Evolutionary conservation across 2,113 vertebrate species (phyloP).

Genomic region (Oryzias curvinotus): DNA sequence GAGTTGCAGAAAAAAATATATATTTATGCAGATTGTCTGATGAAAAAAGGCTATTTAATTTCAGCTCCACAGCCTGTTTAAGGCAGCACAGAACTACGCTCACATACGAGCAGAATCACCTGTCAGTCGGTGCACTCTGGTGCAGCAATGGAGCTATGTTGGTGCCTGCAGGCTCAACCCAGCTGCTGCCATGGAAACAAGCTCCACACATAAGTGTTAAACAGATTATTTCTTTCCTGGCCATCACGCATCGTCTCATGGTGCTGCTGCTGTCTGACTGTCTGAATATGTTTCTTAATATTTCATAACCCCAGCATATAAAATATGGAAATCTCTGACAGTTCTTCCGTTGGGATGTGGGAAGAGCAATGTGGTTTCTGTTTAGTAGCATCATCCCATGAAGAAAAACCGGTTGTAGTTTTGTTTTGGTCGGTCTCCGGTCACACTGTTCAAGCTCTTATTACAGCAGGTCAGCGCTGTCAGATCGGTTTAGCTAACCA

Average conservation of each 20-base stretch:
- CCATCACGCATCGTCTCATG: slow-evolving; percentile 10
- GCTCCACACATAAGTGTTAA: slow-evolving; percentile 12
- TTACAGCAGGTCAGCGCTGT: background rate
- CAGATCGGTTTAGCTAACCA: slow-evolving; percentile 5
- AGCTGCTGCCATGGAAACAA: slow-evolving; percentile 48
- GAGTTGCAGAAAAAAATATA: too few relatives aligned
- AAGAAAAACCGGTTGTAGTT: slow-evolving; percentile 9
- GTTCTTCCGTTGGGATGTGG: background rate
- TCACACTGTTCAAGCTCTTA: slow-evolving; percentile 17
- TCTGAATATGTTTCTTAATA: background rate
- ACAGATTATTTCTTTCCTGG: slow-evolving; percentile 21
- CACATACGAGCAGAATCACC: too few relatives aligned
- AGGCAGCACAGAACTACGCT: background rate
- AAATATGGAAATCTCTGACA: slow-evolving; percentile 5
- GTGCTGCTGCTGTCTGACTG: background rate
- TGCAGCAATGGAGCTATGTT: slow-evolving; percentile 9
- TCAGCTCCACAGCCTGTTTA: too few relatives aligned
- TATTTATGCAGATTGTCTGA: too few relatives aligned
- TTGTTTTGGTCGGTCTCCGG: slow-evolving; percentile 16
- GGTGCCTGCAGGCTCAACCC: slow-evolving; percentile 22
- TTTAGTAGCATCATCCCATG: background rate
- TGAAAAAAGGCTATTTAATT: too few relatives aligned
- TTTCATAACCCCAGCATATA: slow-evolving; percentile 1
- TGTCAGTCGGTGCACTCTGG: background rate
- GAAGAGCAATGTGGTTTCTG: background rate